These are phyloP conservation scores for Pseudeuparius sepicola DNA, from an alignment of 2,888 invertebrate species.

Conservation along the genomic window DNA sequence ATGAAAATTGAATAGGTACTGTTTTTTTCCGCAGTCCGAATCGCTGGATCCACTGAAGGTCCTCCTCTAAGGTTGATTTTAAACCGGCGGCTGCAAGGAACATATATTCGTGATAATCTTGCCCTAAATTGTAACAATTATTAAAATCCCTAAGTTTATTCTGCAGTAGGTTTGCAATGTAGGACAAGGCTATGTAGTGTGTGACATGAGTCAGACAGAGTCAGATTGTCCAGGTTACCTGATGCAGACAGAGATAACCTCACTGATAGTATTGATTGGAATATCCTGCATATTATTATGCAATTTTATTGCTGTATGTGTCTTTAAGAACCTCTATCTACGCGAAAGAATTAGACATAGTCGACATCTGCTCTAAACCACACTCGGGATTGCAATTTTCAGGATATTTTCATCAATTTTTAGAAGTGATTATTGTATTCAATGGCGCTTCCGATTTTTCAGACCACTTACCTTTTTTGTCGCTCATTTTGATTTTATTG, in stretches of 20 bases:
- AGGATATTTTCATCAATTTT: too few relatives aligned
- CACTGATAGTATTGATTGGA: conserved; percentile 38
- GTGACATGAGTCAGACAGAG: conserved; percentile 33
- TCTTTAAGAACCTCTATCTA: conserved; percentile 22
- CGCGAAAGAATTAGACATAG: conserved; percentile 14
- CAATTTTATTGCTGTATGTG: conserved; percentile 27
- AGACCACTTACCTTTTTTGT: conserved; percentile 32
- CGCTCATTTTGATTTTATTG: conserved; percentile 26
- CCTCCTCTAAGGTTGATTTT: conserved; percentile 33
- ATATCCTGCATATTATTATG: conserved; percentile 38
- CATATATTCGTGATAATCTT: conserved; percentile 38
- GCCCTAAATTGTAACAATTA: conserved; percentile 33
- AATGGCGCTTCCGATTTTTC: too few relatives aligned
- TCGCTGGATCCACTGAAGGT: conserved; percentile 28
- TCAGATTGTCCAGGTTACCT: conserved; percentile 34
- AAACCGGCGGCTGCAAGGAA: conserved; percentile 40
- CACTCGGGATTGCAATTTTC: too few relatives aligned
- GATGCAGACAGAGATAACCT: conserved; percentile 36
- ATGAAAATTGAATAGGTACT: conserved; percentile 44
- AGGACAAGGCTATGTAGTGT: conserved; percentile 38
- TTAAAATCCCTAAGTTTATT: conserved; percentile 30
- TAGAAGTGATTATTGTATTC: too few relatives aligned
- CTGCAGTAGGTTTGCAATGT: conserved; percentile 38
- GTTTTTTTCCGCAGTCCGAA: conserved; percentile 36
- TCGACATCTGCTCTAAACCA: too few relatives aligned